Conservation (phyloP, 1,140 invertebrate species). For the Aphidius ervi region DNA sequence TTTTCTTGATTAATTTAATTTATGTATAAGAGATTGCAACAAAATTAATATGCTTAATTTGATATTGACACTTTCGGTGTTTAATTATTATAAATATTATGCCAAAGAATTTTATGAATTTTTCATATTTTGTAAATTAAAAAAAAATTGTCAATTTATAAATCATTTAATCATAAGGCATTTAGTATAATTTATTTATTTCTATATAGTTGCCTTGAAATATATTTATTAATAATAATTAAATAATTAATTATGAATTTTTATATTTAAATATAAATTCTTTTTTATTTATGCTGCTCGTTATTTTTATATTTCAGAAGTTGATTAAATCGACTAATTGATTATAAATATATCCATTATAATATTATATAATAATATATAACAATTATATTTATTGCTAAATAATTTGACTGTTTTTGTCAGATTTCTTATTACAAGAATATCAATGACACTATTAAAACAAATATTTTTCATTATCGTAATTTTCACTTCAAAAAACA, state of each 20-base stretch:
- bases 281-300: not conserved
- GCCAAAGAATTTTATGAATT: no score
- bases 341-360: not conserved
- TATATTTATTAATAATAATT: constrained; percentile 19
- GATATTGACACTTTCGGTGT: no score
- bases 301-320: constrained; percentile 15
- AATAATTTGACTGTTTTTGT: constrained; percentile 41
- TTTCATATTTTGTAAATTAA: no score
- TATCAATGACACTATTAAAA: constrained; percentile 20
- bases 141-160: constrained; percentile 25
- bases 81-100: no score
- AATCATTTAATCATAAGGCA: constrained; percentile 37
- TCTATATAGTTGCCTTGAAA: constrained; percentile 6
- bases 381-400: constrained; percentile 38
- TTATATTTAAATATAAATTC: constrained; percentile 16
- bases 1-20: no score
- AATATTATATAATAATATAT: no score
- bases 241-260: constrained; percentile 28
- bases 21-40: no score
- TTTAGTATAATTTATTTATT: constrained; percentile 23
- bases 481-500: constrained; percentile 4
- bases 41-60: no score
- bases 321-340: constrained; percentile 36
- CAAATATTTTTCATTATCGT: not conserved
- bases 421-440: constrained; percentile 9